Evolutionary conservation across 2,888 invertebrate genomes (phyloP), one percentile per base, ranked within the genome.

Genomic region (Theretra japonica): DNA sequence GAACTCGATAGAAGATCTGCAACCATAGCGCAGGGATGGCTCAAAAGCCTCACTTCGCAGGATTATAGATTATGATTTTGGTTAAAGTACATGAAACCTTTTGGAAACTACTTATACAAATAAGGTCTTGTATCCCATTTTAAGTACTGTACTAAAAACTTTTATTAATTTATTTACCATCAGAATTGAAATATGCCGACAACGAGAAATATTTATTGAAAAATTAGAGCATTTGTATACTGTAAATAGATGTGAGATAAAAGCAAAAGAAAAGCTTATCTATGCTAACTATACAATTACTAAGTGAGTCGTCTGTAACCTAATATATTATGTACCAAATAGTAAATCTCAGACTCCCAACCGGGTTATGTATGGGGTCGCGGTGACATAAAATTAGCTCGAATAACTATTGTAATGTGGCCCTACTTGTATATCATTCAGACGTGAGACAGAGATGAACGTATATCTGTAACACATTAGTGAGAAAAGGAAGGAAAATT

Each of bases 281-380:
- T 30, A 30, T 30, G 7, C 7, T 30, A 2, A 30, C 6, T 5
- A 30, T 30, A 30, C 33, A 33, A 41, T 41, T 41, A 41, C 41
- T 41, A 11, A 6, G 19, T 25, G 30, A 30, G 15, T n/a, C 21
- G 65, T 68, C 58, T 70, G 69, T 70, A n/a, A 8, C 19, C 30
- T 5, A 15, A 15, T 41, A 7, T 23, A 23, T 17, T 30, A 23
- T 58, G 58, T 19, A 33, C 19, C n/a, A 30, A 60, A 56, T 57
- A 41, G 53, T 70, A 72, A 62, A 50, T 70, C 72, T 23, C 48
- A 28, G 33, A 75, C 77, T 73, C 77, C 65, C 78, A 75, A 76
- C 71, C 8, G 79, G 70, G 75, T 81, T 76, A 80, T 79, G 76
- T 80, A 80, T 80, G 82, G 78, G 79, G 80, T 78, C 80, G 73